Conservation (phyloP, 1,140 invertebrate genomes). For the Agraylea sexmaculata region DNA sequence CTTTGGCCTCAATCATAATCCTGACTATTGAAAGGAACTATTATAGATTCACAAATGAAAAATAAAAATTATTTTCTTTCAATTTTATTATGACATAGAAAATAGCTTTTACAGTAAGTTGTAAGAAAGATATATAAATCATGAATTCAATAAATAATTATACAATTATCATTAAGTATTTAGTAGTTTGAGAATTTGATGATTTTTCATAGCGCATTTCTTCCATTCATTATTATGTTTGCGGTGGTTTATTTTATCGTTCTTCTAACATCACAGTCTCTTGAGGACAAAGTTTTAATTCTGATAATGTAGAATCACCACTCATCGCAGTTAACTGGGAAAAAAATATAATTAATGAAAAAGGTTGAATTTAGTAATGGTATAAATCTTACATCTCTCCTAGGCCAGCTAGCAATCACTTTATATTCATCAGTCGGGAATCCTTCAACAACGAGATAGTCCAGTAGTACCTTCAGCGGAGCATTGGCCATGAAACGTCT, state of each 20-base stretch:
- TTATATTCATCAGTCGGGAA: constrained; percentile 81
- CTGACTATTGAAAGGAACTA: constrained; percentile 29
- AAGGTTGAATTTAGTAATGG: constrained; percentile 9
- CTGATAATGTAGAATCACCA: constrained; percentile 58
- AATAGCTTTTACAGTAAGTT: constrained; percentile 16
- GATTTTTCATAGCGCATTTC: background rate
- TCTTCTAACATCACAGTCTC: constrained; percentile 88
- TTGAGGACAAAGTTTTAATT: constrained; percentile 78
- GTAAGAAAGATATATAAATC: constrained; percentile 17
- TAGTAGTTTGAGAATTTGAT: background rate
- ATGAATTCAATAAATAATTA: constrained; percentile 13
- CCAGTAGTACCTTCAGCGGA: constrained; percentile 60
- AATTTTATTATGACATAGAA: constrained; percentile 16
- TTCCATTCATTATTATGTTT: background rate
- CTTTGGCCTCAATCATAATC: constrained; percentile 27
- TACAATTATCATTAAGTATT: background rate
- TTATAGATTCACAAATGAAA: too few species aligned
- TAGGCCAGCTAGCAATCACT: constrained; percentile 82
- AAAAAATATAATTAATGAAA: constrained; percentile 21
- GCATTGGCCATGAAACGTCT: constrained; percentile 58
- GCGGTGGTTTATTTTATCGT: constrained; percentile 45
- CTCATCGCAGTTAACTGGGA: constrained; percentile 74
- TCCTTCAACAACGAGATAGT: constrained; percentile 77
- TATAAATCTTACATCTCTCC: constrained; percentile 67
- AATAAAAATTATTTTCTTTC: too few species aligned